Evolutionary conservation across 2,888 invertebrate genomes (phyloP).

Genomic region (Tetheella fluctuosa): DNA sequence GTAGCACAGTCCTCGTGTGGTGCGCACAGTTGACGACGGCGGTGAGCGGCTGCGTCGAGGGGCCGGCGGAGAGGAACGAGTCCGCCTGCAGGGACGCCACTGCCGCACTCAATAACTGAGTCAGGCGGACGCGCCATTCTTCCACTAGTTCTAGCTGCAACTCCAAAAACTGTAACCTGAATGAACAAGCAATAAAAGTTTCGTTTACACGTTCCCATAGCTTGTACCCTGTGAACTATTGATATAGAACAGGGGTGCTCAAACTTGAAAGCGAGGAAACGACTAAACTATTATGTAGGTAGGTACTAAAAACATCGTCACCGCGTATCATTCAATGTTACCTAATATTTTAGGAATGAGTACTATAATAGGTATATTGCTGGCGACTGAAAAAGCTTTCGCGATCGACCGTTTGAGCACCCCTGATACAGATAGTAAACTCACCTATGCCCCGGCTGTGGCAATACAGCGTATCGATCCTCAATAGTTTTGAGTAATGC

Average conservation of each 20-base stretch:
- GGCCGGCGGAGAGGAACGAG: slow-evolving; percentile 53
- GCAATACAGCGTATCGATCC: slow-evolving; percentile 91
- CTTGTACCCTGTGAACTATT: too few species aligned
- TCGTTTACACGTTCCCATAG: too few species aligned
- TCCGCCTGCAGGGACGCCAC: slow-evolving; percentile 49
- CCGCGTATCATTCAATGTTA: too few species aligned
- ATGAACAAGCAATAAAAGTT: neutral
- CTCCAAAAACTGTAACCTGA: slow-evolving; percentile 92
- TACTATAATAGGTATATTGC: too few species aligned
- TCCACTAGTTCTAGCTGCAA: slow-evolving; percentile 95
- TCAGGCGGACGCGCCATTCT: slow-evolving; percentile 93
- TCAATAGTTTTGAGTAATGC: slow-evolving; percentile 93
- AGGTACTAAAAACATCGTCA: too few species aligned
- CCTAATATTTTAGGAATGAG: too few species aligned
- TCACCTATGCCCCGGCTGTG: slow-evolving; percentile 92
- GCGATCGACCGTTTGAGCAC: too few species aligned
- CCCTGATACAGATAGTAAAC: slow-evolving; percentile 18
- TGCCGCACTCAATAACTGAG: slow-evolving; percentile 87
- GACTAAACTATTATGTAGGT: too few species aligned
- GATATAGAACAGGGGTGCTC: too few species aligned
- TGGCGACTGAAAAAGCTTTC: too few species aligned
- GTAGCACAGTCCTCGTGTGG: slow-evolving; percentile 66
- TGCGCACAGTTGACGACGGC: slow-evolving; percentile 76
- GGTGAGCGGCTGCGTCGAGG: slow-evolving; percentile 86
- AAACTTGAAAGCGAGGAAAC: too few species aligned